Evolutionary conservation across 2,113 vertebrate species (phyloP).

Genomic region (Chionomys nivalis): DNA sequence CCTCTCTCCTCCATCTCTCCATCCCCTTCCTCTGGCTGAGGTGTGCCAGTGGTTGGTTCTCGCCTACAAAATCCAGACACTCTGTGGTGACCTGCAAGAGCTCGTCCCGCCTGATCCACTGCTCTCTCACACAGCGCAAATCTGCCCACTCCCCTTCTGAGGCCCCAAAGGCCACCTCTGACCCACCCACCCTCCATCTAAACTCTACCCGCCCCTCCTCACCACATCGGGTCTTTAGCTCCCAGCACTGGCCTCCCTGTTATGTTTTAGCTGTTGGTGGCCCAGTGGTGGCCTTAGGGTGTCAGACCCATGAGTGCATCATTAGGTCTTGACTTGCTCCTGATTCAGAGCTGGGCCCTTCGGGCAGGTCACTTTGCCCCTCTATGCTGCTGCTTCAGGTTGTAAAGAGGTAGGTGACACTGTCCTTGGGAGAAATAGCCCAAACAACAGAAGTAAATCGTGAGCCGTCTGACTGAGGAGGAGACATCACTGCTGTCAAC

Average conservation of each 20-base stretch:
- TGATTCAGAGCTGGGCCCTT: not conserved
- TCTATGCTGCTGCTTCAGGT: not conserved
- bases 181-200: not conserved
- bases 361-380: not conserved
- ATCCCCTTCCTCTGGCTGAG: not conserved
- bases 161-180: not conserved
- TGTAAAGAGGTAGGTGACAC: not conserved
- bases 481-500: accelerated
- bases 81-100: not conserved
- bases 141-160: not conserved
- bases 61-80: not conserved
- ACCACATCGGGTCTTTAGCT: not conserved
- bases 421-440: not conserved
- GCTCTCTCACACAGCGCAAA: not conserved
- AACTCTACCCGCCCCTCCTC: not conserved
- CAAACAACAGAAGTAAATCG: not conserved
- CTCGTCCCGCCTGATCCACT: not conserved
- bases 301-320: not conserved
- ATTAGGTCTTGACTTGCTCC: not conserved
- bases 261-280: not conserved
- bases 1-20: not conserved
- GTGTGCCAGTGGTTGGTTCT: not conserved
- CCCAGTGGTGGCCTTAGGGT: too few relatives aligned
- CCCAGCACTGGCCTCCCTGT: not conserved
- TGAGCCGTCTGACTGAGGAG: not conserved